Evolutionary conservation across 1,140 invertebrate species (phyloP).

Genomic region (Phymastichus coffea): DNA sequence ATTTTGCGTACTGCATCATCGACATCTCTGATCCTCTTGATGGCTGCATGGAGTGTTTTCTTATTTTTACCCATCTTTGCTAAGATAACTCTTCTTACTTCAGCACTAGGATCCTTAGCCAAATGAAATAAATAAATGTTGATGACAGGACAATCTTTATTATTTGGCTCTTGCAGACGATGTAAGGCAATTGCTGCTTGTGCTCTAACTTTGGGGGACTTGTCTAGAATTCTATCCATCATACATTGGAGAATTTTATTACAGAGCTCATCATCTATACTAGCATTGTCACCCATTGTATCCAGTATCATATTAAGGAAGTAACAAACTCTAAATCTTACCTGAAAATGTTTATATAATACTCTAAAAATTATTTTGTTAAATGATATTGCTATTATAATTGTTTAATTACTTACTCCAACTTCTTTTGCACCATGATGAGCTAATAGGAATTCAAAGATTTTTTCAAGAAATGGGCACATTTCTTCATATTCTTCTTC

Average conservation of each 20-base stretch:
- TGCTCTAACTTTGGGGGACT: constrained; percentile 70
- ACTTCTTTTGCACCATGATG: constrained; percentile 62
- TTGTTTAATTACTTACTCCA: constrained; percentile 36
- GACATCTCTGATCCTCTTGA: constrained; percentile 72
- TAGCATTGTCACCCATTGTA: constrained; percentile 73
- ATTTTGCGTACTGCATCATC: constrained; percentile 73
- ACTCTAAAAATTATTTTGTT: too few species aligned
- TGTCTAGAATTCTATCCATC: constrained; percentile 70
- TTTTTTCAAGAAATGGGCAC: constrained; percentile 38
- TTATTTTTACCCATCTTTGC: constrained; percentile 49
- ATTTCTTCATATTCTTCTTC: constrained; percentile 36
- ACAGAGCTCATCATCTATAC: constrained; percentile 74
- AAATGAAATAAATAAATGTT: constrained; percentile 78
- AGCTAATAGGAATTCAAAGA: constrained; percentile 42
- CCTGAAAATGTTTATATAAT: constrained; percentile 30
- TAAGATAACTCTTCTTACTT: constrained; percentile 54
- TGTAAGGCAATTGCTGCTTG: constrained; percentile 79
- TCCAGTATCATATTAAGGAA: constrained; percentile 72
- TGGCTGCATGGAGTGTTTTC: constrained; percentile 54
- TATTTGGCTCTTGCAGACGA: constrained; percentile 75
- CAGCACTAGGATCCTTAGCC: constrained; percentile 71
- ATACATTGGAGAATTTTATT: constrained; percentile 71
- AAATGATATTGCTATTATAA: too few species aligned
- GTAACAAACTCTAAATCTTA: constrained; percentile 74
- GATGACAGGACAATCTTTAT: constrained; percentile 75